Base-by-base conservation (phyloP, 2,113 vertebrate genomes). In the Tachycineta bicolor region DNA sequence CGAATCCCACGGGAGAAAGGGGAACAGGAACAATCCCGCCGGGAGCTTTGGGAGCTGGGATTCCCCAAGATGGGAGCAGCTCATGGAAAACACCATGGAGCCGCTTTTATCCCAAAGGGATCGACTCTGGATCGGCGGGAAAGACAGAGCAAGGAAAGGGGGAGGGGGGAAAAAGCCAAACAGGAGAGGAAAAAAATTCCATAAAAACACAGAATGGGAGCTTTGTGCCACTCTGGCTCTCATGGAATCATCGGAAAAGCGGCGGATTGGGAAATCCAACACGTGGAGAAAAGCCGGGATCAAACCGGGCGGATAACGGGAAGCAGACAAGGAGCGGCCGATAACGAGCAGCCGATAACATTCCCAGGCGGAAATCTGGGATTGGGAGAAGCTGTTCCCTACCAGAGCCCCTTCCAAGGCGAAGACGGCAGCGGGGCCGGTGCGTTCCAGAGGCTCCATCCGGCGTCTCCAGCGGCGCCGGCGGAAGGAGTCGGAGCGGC, bases 391-490 rank as follows among this genome's bases (percentile, higher is more conserved):
- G 26, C 11, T 0, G 1, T 25, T 28, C n/a, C 98, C 4, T 97
- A 99, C 99, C 99, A 99, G 97, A 15, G 99, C 98, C 15, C 99
- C 99, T 96, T 99, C 99, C 44, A 99, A 97, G 78, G 99, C 99
- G 50, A 99, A 99, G 93, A 99, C 99, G 1, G 99, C 99, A 0
- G 99, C 99, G 0, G 99, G 98, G 1, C 99, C 99, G 0, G 98
- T 98, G 97, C 98, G 99, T 92, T 99, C 98, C 97, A 99, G 97
- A 0, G 99, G 99, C 97, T 99, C 99, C 99, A 99, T 99, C 53
- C 99, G 97, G 47, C 98, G 98, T 34, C 99, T 98, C 99, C 99
- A 99, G 68, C 99, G 98, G 6, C 99, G 98, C 9, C 99, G 98
- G 58, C 99, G 98, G 96, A 99, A 99, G 43, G 98, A 97, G 69